Conservation (phyloP, 2,113 vertebrate genomes). For the Bombycilla garrulus region DNA sequence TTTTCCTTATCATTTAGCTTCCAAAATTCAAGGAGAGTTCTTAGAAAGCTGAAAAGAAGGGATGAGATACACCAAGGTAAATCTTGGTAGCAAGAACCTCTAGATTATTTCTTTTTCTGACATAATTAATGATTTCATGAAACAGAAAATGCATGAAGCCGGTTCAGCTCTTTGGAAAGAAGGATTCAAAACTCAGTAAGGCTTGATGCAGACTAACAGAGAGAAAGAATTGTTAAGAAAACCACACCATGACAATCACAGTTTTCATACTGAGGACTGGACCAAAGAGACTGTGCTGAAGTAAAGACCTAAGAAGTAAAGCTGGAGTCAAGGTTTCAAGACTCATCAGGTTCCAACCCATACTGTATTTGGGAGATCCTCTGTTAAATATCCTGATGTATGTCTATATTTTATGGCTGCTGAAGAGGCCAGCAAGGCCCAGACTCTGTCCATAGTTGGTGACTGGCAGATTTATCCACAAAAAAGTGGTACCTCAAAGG, state of each 20-base stretch:
- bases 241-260: neutral
- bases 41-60: neutral
- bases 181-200: neutral
- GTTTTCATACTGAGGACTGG: neutral
- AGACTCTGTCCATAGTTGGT: neutral
- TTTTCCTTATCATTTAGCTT: neutral
- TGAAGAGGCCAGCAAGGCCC: neutral
- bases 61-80: neutral
- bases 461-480: neutral
- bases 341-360: neutral
- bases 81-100: neutral
- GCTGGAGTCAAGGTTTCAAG: neutral
- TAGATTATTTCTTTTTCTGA: neutral
- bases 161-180: neutral
- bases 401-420: neutral
- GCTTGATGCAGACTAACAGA: neutral
- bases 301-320: neutral
- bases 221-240: neutral
- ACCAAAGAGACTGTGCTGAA: no score
- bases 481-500: neutral
- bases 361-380: neutral
- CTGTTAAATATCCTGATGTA: neutral
- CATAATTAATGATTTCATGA: neutral
- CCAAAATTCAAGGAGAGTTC: neutral
- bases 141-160: neutral